Percentiles rank a stretch among this genome's conserved stretches.
phyloP scores from a whole-genome alignment of 2,113 vertebrate genomes.

The Hippocampus comes region DNA sequence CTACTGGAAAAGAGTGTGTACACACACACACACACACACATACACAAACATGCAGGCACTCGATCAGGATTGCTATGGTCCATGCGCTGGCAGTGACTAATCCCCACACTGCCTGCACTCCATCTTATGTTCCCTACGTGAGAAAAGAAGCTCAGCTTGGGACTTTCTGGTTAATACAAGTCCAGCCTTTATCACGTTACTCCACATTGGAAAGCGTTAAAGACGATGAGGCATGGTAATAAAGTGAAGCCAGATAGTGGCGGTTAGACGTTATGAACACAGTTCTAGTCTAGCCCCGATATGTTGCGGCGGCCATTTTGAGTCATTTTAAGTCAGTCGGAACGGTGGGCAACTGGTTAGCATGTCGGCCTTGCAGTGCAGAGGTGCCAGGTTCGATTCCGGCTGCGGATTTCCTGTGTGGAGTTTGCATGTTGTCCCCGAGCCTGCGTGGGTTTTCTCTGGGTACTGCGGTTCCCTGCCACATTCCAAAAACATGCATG shows the following conservation, averaged over 20 bases:
- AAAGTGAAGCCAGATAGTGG: neutral
- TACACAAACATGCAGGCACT: neutral
- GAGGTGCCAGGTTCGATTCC: too few species aligned
- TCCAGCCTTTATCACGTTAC: neutral
- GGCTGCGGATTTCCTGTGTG: too few species aligned
- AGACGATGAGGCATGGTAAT: neutral
- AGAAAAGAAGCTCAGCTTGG: neutral
- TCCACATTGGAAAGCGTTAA: neutral
- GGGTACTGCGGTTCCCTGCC: too few species aligned
- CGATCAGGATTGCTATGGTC: neutral
- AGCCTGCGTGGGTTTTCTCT: too few species aligned
- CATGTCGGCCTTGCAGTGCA: too few species aligned
- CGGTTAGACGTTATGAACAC: neutral
- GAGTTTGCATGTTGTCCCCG: too few species aligned
- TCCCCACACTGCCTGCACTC: conserved; percentile 10
- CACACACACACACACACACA: conserved; percentile 5
- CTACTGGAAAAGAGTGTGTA: conserved; percentile 79
- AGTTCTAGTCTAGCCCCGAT: neutral
- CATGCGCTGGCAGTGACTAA: conserved; percentile 9
- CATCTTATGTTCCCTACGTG: conserved; percentile 8
- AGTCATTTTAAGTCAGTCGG: neutral
- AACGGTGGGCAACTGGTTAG: too few species aligned
- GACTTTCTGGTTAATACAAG: neutral
- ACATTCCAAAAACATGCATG: too few species aligned
- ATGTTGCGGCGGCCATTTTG: neutral